Base-by-base conservation (phyloP, 2,888 invertebrate species). In the Parelbella ahira region DNA sequence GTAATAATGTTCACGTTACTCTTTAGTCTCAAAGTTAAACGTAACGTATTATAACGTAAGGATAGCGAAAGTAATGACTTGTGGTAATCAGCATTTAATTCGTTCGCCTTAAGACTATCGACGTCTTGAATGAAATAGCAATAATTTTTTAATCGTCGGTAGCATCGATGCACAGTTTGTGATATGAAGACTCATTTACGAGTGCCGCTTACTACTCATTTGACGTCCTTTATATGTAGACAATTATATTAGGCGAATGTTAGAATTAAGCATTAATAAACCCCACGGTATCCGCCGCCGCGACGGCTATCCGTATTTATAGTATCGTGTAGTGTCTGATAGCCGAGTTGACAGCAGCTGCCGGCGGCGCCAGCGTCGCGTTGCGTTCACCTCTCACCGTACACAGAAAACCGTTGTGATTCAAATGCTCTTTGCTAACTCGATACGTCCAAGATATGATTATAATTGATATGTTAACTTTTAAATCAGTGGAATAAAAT, bases 171-270 rank as follows among this genome's bases (percentile, higher is more conserved):
- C 81, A 83, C 79, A 68, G 68, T 72, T 73, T 83, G 80, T 84
- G 83, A 83, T 86, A 84, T 62, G 69, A n/a, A n/a, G n/a, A 74
- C 71, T 75, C 68, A 63, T 67, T 71, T 75, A 74, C n/a, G 79
- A 67, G 74, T 74, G 69, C 68, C 71, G 81, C 81, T 84, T 81
- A 68, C 69, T 71, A 75, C 69, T 77, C 74, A 63, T 75, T 80
- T 79, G 76, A 82, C 84, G 79, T 79, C 77, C 76, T 81, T 68
- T 75, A 72, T 69, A 67, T 68, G 76, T 86, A 86, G 86, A 70
- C 65, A 58, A 82, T 76, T 86, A 76, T 84, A 83, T 73, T 84
- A 84, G 86, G 70, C 60, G 64, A 83, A 78, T 80, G 63, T 76
- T 82, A 58, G 50, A 63, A 58, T 58, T 83, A 82, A 77, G 78